These are phyloP conservation scores for Vimba vimba DNA, from an alignment of 2,113 vertebrate genomes.

Conservation along the genomic window DNA sequence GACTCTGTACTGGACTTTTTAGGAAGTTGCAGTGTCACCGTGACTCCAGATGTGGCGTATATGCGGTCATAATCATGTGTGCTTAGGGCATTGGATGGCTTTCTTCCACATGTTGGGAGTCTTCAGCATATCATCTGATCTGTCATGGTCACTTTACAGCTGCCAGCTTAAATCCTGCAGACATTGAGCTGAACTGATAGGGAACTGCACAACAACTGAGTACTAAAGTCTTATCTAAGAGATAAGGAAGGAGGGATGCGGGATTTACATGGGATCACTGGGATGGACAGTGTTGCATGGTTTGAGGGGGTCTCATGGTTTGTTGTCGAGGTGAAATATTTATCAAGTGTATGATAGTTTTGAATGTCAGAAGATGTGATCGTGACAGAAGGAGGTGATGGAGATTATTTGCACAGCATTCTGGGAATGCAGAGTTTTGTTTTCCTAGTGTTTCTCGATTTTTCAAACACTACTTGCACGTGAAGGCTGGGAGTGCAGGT, in stretches of 20 bases:
- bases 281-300: not conserved
- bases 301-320: not conserved
- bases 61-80: not conserved
- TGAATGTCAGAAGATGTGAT: not conserved
- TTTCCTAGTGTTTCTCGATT: slow-evolving; percentile 56
- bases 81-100: not conserved
- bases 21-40: not conserved
- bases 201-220: not conserved
- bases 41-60: not conserved
- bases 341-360: not conserved
- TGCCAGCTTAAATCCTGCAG: not conserved
- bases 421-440: slow-evolving; percentile 75
- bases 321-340: not conserved
- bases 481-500: slow-evolving; percentile 68
- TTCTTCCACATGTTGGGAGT: not conserved
- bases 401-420: slow-evolving; percentile 81
- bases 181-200: not conserved
- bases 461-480: slow-evolving; percentile 58
- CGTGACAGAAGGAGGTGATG: slow-evolving; percentile 53
- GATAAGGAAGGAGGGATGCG: not conserved
- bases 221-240: slow-evolving; percentile 21
- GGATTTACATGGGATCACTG: not conserved
- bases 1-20: not conserved
- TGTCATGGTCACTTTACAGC: not conserved
- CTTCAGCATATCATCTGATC: slow-evolving; percentile 13